Conservation (phyloP, 2,113 vertebrate species). For the Varanus komodoensis region DNA sequence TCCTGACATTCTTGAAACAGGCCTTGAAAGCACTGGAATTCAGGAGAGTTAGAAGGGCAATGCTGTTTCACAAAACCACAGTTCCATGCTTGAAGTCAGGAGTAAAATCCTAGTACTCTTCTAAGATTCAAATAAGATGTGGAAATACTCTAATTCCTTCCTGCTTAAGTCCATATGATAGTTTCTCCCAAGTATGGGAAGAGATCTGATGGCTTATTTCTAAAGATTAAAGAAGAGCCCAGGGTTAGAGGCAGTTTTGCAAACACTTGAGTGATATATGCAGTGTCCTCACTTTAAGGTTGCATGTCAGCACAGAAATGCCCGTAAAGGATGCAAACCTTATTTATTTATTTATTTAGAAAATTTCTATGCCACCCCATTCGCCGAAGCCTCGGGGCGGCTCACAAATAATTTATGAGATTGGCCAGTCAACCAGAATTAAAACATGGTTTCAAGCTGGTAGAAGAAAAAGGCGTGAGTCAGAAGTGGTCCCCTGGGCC, state of each 20-base stretch:
- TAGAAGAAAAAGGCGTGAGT: too few relatives aligned
- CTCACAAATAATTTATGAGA: too few relatives aligned
- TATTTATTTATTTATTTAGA: too few relatives aligned
- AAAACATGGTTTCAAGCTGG: too few relatives aligned
- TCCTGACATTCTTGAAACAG: neutral
- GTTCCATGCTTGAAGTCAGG: neutral
- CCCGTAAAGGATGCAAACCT: too few relatives aligned
- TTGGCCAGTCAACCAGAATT: too few relatives aligned
- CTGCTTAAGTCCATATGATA: neutral
- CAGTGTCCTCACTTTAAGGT: neutral
- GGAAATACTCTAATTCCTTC: neutral
- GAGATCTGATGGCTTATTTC: neutral
- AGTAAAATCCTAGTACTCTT: neutral
- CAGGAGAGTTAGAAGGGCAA: neutral
- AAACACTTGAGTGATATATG: neutral
- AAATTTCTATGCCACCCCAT: too few relatives aligned
- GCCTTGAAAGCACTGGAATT: neutral
- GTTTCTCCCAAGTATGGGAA: neutral
- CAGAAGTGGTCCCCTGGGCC: too few relatives aligned
- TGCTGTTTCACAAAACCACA: neutral
- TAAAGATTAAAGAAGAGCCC: neutral
- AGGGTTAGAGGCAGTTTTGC: neutral
- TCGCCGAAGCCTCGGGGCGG: too few relatives aligned
- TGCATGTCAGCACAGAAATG: too few relatives aligned
- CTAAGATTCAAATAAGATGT: neutral